Percentiles rank a stretch among this genome's conserved stretches.
Evolutionary conservation across 2,113 vertebrate species (phyloP).

Genomic region (Cyprinodon tularosa): DNA sequence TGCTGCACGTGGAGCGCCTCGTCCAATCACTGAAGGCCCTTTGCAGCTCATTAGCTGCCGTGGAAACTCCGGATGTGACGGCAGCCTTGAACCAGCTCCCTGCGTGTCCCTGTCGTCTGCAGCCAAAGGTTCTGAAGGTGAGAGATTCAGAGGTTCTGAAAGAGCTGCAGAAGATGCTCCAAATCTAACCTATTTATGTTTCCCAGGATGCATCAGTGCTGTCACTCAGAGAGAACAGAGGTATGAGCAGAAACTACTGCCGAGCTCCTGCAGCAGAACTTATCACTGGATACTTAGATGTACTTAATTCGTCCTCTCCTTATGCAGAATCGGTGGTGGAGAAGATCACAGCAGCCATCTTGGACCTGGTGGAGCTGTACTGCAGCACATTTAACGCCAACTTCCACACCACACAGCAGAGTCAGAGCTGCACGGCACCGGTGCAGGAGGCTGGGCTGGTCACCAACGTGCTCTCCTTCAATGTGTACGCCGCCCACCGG

Average conservation of each 20-base stretch:
- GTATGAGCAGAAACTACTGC: slow-evolving; percentile 64
- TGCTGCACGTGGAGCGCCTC: slow-evolving; percentile 87
- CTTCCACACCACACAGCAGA: slow-evolving; percentile 85
- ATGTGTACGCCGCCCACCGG: slow-evolving; percentile 89
- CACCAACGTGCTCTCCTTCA: slow-evolving; percentile 86
- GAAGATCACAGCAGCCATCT: slow-evolving; percentile 89
- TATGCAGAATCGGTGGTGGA: slow-evolving; percentile 89
- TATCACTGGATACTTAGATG: not conserved
- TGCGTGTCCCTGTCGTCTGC: slow-evolving; percentile 92
- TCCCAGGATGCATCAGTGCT: slow-evolving; percentile 88
- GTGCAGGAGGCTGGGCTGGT: slow-evolving; percentile 88
- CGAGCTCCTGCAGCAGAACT: not conserved
- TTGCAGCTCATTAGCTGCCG: slow-evolving; percentile 89
- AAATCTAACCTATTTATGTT: not conserved
- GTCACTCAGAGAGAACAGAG: slow-evolving; percentile 89
- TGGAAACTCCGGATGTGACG: slow-evolving; percentile 93
- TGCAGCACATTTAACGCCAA: slow-evolving; percentile 95
- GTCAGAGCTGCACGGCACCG: slow-evolving; percentile 68
- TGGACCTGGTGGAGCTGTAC: slow-evolving; percentile 94
- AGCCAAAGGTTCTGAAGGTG: slow-evolving; percentile 94
- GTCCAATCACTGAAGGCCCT: slow-evolving; percentile 95
- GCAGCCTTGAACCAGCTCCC: slow-evolving; percentile 91
- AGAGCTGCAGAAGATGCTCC: too few species aligned
- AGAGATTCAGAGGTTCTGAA: not conserved
- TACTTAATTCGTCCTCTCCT: not conserved